A percentile compares a stretch with the other conserved stretches of the same genome.
Conservation (phyloP, 2,888 invertebrate species). For the Pristionchus japonicus region DNA sequence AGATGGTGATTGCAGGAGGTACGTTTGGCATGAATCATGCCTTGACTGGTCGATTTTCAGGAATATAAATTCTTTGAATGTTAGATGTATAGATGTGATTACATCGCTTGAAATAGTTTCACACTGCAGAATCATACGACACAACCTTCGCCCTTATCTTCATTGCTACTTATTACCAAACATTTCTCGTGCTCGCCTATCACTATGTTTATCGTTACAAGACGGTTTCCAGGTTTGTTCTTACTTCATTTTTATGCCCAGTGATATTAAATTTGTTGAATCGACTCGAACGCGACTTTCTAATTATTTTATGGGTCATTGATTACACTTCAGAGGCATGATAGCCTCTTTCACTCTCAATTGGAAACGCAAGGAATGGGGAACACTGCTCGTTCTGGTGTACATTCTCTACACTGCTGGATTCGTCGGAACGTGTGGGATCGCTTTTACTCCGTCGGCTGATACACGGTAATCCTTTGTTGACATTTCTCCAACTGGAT, state of each 20-base stretch:
- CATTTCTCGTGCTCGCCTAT: not conserved
- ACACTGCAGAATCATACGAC: not conserved
- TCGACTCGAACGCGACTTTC: too few relatives aligned
- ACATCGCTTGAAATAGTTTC: too few relatives aligned
- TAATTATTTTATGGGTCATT: too few relatives aligned
- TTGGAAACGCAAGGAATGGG: not conserved
- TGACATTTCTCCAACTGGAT: not conserved
- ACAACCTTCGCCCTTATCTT: not conserved
- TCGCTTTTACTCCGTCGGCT: not conserved
- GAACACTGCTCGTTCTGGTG: not conserved
- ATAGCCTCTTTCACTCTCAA: not conserved
- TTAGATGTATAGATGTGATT: not conserved
- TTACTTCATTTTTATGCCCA: too few relatives aligned
- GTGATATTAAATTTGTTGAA: too few relatives aligned
- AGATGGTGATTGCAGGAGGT: not conserved
- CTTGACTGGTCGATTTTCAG: too few relatives aligned
- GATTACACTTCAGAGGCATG: not conserved
- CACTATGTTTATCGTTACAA: not conserved
- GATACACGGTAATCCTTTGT: not conserved
- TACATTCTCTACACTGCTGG: not conserved
- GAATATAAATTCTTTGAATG: too few relatives aligned
- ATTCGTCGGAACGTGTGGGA: not conserved
- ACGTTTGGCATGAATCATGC: not conserved
- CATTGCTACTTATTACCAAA: constrained; percentile 1
- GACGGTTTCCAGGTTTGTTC: not conserved